phyloP scores from a whole-genome alignment of 2,888 invertebrate species.

The Eupsilia transversa region DNA sequence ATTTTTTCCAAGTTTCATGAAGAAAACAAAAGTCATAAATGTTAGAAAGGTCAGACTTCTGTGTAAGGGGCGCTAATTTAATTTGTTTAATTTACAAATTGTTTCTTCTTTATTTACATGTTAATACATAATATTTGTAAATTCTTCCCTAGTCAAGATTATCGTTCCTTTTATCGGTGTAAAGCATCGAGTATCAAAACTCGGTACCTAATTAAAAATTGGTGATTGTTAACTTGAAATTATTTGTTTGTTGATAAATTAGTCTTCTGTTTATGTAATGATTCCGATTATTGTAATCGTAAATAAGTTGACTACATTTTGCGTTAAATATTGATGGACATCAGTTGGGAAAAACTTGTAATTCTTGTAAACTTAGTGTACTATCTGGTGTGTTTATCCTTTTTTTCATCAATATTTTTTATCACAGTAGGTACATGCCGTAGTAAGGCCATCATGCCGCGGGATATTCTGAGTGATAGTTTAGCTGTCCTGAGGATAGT shows the following conservation, averaged over 20 bases:
- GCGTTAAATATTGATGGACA: slow-evolving; percentile 1
- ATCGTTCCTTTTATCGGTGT: background rate
- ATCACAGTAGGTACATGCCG: slow-evolving; percentile 64
- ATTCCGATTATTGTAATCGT: slow-evolving; percentile 7
- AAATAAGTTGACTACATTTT: slow-evolving; percentile 17
- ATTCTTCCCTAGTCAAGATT: slow-evolving; percentile 1
- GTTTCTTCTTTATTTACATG: slow-evolving; percentile 14
- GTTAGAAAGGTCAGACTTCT: slow-evolving; percentile 54
- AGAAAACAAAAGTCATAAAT: slow-evolving; percentile 31
- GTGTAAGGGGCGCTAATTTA: slow-evolving; percentile 45
- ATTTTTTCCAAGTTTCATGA: background rate
- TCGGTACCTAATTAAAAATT: background rate
- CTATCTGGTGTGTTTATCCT: slow-evolving; percentile 16
- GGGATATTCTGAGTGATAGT: slow-evolving; percentile 93
- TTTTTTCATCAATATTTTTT: slow-evolving; percentile 47
- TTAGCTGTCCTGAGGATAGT: slow-evolving; percentile 91
- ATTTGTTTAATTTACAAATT: slow-evolving; percentile 31
- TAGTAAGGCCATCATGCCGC: slow-evolving; percentile 87
- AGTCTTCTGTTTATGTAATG: slow-evolving; percentile 27
- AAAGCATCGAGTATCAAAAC: background rate
- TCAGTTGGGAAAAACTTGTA: background rate
- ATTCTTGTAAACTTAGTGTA: slow-evolving; percentile 3
- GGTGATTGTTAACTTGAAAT: slow-evolving; percentile 16
- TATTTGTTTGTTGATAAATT: slow-evolving; percentile 42
- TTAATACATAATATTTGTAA: background rate